Evolutionary conservation across 2,888 invertebrate genomes (phyloP).

Genomic region (Crossocerus cetratus): DNA sequence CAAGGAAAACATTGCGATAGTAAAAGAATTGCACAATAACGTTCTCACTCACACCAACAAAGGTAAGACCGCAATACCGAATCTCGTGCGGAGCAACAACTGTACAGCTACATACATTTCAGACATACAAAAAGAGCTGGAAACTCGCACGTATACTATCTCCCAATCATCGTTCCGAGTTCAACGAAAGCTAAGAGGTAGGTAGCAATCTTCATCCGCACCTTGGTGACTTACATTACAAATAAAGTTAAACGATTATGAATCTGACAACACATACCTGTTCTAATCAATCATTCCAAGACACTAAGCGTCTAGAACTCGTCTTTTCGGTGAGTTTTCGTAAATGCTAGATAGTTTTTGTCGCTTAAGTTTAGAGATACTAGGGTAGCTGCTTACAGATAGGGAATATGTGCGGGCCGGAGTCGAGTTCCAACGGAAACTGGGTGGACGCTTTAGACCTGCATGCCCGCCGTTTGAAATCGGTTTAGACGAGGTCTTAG

Average conservation of each 20-base stretch:
- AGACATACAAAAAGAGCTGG: conserved; percentile 82
- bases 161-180: conserved; percentile 79
- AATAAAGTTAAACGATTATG: conserved; percentile 2
- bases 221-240: conserved; percentile 11
- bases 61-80: conserved; percentile 62
- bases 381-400: background rate
- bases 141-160: conserved; percentile 79
- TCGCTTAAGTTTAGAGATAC: conserved; percentile 6
- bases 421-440: conserved; percentile 54
- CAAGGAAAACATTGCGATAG: conserved; percentile 68
- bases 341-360: conserved; percentile 26
- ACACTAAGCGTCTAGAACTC: too few species aligned
- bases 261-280: conserved; percentile 11
- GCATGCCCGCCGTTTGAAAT: conserved; percentile 28
- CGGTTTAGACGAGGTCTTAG: background rate
- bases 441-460: conserved; percentile 44
- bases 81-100: conserved; percentile 11
- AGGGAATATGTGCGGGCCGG: conserved; percentile 11
- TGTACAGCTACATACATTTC: conserved; percentile 55
- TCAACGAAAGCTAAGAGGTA: conserved; percentile 79
- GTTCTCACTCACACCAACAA: conserved; percentile 71
- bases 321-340: too few species aligned
- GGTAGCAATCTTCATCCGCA: conserved; percentile 37
- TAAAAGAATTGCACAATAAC: conserved; percentile 78
- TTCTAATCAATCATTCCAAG: too few species aligned